phyloP scores from a whole-genome alignment of 2,888 invertebrate species.

The Troides aeacus region DNA sequence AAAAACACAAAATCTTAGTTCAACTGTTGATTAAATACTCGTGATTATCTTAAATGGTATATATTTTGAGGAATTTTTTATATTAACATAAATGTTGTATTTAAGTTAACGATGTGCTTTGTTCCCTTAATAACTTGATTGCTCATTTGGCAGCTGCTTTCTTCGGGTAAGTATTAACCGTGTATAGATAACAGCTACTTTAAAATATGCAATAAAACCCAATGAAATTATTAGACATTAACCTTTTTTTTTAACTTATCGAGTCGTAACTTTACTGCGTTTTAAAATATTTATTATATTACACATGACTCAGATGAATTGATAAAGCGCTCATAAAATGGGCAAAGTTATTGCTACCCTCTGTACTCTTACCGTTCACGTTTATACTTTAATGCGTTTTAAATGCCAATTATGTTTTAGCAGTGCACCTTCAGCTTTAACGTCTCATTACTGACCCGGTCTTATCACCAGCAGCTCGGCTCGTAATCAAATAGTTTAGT shows the following conservation, averaged over 20 bases:
- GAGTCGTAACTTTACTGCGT: conserved; percentile 6
- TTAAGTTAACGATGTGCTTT: background rate
- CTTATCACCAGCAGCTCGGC: conserved; percentile 45
- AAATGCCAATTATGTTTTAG: conserved; percentile 38
- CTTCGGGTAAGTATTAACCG: background rate
- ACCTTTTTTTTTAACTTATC: background rate
- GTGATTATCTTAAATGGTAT: too few species aligned
- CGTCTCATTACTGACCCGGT: conserved; percentile 43
- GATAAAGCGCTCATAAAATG: conserved; percentile 22
- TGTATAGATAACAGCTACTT: background rate
- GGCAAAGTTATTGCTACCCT: conserved; percentile 10
- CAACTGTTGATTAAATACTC: background rate
- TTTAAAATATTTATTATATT: conserved; percentile 6
- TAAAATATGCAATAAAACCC: background rate
- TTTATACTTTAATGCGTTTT: conserved; percentile 24
- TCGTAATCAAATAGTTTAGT: conserved; percentile 42
- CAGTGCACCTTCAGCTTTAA: conserved; percentile 43
- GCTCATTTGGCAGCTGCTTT: background rate
- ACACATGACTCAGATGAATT: conserved; percentile 20
- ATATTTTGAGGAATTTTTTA: too few species aligned
- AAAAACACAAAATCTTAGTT: too few species aligned
- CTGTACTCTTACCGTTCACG: conserved; percentile 11
- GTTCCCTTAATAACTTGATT: background rate
- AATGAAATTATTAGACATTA: background rate
- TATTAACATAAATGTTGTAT: background rate